Conservation (phyloP, 2,888 invertebrate genomes). For the Drosophila histrio region DNA sequence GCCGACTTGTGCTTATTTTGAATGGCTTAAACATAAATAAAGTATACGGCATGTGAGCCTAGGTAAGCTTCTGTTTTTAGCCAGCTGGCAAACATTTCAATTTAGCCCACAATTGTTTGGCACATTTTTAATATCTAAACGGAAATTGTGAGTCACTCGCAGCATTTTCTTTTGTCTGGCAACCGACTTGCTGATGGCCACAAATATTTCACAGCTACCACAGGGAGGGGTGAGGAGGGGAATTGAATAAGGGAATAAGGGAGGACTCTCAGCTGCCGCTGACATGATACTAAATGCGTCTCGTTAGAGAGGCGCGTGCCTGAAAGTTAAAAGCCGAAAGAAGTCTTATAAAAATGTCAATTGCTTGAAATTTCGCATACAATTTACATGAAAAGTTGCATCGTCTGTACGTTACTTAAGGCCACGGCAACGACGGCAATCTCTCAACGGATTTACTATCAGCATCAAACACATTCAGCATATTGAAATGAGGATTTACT, state of each 20-base stretch:
- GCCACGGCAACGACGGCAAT: slow-evolving; percentile 28
- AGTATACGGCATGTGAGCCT: slow-evolving; percentile 45
- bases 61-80: slow-evolving; percentile 53
- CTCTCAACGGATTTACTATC: slow-evolving; percentile 60
- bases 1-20: slow-evolving; percentile 28
- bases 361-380: slow-evolving; percentile 42
- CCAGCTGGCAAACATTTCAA: slow-evolving; percentile 55
- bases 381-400: slow-evolving; percentile 49
- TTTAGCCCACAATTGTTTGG: slow-evolving; percentile 54
- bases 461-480: slow-evolving; percentile 55
- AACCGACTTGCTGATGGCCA: slow-evolving; percentile 53
- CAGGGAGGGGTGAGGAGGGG: background rate
- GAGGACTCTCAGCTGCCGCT: slow-evolving; percentile 45
- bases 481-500: slow-evolving; percentile 25
- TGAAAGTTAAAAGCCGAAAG: slow-evolving; percentile 6
- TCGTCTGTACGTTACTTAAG: slow-evolving; percentile 3
- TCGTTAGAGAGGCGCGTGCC: slow-evolving; percentile 35
- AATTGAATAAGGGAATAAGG: slow-evolving; percentile 11
- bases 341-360: slow-evolving; percentile 41
- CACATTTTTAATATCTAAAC: slow-evolving; percentile 53
- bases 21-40: slow-evolving; percentile 48
- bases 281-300: slow-evolving; percentile 53
- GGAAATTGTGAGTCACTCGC: slow-evolving; percentile 42
- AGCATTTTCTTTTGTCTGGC: slow-evolving; percentile 30
- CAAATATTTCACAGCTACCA: slow-evolving; percentile 57